phyloP scores from a whole-genome alignment of 2,113 vertebrate genomes.

The Pavo muticus region DNA sequence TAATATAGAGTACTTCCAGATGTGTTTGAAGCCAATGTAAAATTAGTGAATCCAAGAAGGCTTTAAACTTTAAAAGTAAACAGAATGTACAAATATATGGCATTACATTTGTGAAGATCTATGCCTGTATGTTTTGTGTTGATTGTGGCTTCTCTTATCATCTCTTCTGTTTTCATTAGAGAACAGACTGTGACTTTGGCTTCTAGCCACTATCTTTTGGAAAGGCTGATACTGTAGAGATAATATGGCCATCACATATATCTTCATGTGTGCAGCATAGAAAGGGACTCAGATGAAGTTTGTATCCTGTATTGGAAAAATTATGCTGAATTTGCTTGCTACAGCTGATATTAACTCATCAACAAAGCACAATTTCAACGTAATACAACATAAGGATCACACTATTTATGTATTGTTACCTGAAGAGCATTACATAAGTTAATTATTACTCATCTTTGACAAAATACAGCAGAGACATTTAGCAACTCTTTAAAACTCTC shows the following conservation, averaged over 20 bases:
- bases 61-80: not conserved
- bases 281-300: not conserved
- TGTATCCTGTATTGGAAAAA: not conserved
- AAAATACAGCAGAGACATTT: fast-evolving
- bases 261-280: not conserved
- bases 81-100: not conserved
- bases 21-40: not conserved
- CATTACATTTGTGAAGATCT: slow-evolving; percentile 4
- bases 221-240: not conserved
- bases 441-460: not conserved
- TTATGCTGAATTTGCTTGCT: not conserved
- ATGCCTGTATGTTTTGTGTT: not conserved
- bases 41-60: not conserved
- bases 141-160: not conserved
- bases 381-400: not conserved
- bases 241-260: not conserved
- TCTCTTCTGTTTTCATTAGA: not conserved
- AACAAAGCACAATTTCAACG: not conserved
- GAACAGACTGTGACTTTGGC: slow-evolving; percentile 5
- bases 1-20: not conserved
- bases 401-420: not conserved
- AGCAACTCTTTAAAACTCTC: not conserved
- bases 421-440: not conserved
- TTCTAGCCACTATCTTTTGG: not conserved
- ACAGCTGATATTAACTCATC: not conserved